Conservation (phyloP, 1,140 invertebrate genomes). For the Geopemphigus sp. region DNA sequence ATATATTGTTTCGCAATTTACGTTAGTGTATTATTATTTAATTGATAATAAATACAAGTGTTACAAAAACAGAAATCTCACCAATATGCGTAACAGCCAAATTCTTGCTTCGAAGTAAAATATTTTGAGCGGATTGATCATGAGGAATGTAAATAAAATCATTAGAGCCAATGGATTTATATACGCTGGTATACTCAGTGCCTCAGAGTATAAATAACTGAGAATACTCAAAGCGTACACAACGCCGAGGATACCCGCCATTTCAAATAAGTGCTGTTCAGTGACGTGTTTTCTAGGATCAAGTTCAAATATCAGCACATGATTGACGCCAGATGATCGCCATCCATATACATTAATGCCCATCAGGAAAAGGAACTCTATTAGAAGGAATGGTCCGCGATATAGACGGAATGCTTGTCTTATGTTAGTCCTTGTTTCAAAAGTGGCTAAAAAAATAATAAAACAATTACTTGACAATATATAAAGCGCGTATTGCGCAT, state of each 20-base stretch:
- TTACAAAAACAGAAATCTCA: constrained; percentile 52
- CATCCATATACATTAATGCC: constrained; percentile 88
- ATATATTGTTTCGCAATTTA: not conserved
- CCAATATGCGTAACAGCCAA: constrained; percentile 60
- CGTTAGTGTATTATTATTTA: not conserved
- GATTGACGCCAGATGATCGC: constrained; percentile 85
- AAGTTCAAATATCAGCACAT: constrained; percentile 90
- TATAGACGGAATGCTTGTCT: constrained; percentile 68
- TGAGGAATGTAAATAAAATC: constrained; percentile 67
- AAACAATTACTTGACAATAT: not conserved
- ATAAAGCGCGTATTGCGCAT: not conserved
- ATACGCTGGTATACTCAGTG: constrained; percentile 74
- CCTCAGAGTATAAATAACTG: constrained; percentile 67
- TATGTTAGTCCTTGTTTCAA: constrained; percentile 56
- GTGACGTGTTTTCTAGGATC: constrained; percentile 84
- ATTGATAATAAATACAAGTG: too few relatives aligned
- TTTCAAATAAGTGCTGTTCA: constrained; percentile 82
- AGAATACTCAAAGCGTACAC: constrained; percentile 75
- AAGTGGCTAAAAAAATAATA: constrained; percentile 32
- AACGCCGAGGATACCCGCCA: constrained; percentile 80
- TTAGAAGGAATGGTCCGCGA: constrained; percentile 76
- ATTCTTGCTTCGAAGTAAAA: constrained; percentile 75
- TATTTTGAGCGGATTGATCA: constrained; percentile 78
- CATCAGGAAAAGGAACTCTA: constrained; percentile 80
- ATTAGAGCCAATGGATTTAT: constrained; percentile 73